phyloP scores from a whole-genome alignment of 2,797 vertebrate species.

The Pseudopleuronectes americanus region DNA sequence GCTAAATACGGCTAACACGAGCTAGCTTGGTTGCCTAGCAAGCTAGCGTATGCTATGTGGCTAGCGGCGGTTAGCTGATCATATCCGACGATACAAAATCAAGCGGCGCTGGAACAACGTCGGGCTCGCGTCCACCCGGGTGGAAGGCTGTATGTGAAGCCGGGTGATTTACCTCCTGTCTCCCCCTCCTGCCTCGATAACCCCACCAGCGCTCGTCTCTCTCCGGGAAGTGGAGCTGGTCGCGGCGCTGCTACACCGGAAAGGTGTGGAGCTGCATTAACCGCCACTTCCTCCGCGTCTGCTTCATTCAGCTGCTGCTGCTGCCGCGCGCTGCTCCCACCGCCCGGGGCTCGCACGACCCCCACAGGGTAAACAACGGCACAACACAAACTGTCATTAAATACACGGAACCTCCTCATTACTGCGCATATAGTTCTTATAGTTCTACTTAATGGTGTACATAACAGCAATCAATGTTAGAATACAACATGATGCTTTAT shows the following conservation, averaged over 20 bases:
- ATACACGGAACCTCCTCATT: accelerated
- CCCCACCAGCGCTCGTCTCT: constrained; percentile 71
- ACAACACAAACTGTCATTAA: background rate
- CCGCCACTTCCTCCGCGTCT: constrained; percentile 80
- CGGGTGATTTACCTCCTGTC: constrained; percentile 63
- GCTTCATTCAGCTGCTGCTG: constrained; percentile 55
- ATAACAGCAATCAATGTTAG: background rate
- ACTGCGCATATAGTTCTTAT: too few species aligned
- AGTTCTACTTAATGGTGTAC: background rate
- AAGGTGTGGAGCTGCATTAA: constrained; percentile 85
- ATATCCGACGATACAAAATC: constrained; percentile 11
- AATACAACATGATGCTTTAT: background rate
- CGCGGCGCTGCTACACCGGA: constrained; percentile 83
- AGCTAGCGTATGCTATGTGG: constrained; percentile 72
- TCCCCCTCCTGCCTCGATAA: constrained; percentile 56
- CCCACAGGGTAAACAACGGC: background rate
- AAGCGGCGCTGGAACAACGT: background rate
- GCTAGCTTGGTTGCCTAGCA: constrained; percentile 32
- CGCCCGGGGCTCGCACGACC: constrained; percentile 23
- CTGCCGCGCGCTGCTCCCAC: constrained; percentile 8
- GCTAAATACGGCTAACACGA: constrained; percentile 41
- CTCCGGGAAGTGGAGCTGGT: constrained; percentile 76
- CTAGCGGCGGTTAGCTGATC: constrained; percentile 65
- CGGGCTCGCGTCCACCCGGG: background rate
- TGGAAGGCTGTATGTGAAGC: background rate